A percentile compares a stretch with the other conserved stretches of the same genome.
These are phyloP conservation scores for Microtus montanus DNA, from an alignment of 2,113 vertebrate genomes.

Conservation along the genomic window DNA sequence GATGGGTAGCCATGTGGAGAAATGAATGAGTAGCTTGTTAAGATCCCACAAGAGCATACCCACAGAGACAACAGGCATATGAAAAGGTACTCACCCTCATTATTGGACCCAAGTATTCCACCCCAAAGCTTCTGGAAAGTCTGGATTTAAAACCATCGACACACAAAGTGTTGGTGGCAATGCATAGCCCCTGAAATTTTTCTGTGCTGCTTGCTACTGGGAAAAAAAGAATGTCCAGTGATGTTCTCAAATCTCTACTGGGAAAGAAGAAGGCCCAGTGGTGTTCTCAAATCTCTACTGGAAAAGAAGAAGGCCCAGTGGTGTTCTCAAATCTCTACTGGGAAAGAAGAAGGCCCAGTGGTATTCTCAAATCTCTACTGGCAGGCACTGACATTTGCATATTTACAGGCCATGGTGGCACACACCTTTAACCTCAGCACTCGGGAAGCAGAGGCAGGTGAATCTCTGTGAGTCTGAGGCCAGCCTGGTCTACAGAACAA, in stretches of 20 bases:
- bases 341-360: no score
- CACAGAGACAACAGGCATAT: background rate
- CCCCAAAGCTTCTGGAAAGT: background rate
- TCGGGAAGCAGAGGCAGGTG: no score
- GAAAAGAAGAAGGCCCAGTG: no score
- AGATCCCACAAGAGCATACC: background rate
- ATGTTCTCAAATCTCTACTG: background rate
- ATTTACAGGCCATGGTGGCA: background rate
- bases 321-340: background rate
- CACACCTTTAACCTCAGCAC: no score
- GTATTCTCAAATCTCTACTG: no score
- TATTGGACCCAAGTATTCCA: background rate
- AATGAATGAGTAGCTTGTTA: background rate
- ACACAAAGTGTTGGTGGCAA: background rate
- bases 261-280: no score
- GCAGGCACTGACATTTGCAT: background rate
- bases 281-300: no score
- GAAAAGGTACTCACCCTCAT: background rate
- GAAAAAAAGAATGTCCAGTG: background rate
- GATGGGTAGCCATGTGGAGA: background rate
- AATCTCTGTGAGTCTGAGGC: no score
- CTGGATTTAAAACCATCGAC: background rate
- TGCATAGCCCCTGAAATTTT: background rate
- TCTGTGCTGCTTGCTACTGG: background rate
- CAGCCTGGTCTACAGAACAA: no score